phyloP scores from a whole-genome alignment of 1,140 invertebrate genomes.

The Dryas iulia region DNA sequence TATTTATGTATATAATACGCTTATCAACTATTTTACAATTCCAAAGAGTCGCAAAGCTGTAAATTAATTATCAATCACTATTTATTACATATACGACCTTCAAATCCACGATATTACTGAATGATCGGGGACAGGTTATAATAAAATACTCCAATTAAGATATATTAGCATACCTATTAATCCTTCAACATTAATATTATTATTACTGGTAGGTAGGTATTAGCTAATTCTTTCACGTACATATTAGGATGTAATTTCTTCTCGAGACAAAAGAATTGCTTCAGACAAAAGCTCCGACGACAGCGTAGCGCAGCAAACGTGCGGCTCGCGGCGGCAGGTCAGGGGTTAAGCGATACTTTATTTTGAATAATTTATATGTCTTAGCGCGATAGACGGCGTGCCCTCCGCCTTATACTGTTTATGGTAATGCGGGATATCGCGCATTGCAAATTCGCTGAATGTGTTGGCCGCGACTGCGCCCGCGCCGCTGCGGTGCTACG shows the following conservation, averaged over 20 bases:
- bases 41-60: conserved; percentile 30
- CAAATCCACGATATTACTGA: conserved; percentile 33
- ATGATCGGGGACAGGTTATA: conserved; percentile 29
- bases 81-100: conserved; percentile 42
- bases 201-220: background rate
- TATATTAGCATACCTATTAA: conserved; percentile 33
- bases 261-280: conserved; percentile 28
- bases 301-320: conserved; percentile 41
- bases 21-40: conserved; percentile 11
- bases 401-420: conserved; percentile 76
- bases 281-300: conserved; percentile 29
- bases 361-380: conserved; percentile 80
- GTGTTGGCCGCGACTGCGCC: conserved; percentile 42
- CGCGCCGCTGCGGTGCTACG: conserved; percentile 44
- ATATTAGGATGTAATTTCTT: background rate
- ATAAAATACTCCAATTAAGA: conserved; percentile 30
- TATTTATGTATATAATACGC: background rate
- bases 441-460: conserved; percentile 79
- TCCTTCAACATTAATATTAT: conserved; percentile 21
- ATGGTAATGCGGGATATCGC: conserved; percentile 78
- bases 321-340: conserved; percentile 58
- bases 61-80: conserved; percentile 38
- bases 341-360: conserved; percentile 79
- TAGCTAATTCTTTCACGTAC: background rate
- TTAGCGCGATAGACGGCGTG: conserved; percentile 76